Evolutionary conservation across 2,888 invertebrate species (phyloP).

Genomic region (Gymnocheta viridis): DNA sequence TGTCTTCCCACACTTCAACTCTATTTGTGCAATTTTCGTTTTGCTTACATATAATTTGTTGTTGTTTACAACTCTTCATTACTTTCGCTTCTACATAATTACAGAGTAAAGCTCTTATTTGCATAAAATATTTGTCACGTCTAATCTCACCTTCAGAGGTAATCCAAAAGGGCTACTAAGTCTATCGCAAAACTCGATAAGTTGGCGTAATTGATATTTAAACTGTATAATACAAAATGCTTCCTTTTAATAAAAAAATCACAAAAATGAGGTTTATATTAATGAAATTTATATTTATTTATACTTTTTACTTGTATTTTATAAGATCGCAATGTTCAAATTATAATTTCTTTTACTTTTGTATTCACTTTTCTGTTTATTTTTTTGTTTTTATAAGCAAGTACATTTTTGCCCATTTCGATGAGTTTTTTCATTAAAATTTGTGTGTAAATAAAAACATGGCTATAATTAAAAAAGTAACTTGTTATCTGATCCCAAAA

Average conservation of each 20-base stretch:
- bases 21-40: too few relatives aligned
- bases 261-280: slow-evolving; percentile 23
- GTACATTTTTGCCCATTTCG: slow-evolving; percentile 54
- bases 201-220: neutral
- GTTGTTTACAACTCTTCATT: too few relatives aligned
- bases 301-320: slow-evolving; percentile 56
- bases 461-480: slow-evolving; percentile 22
- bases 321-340: slow-evolving; percentile 59
- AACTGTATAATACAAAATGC: too few relatives aligned
- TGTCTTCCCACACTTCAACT: too few relatives aligned
- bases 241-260: neutral
- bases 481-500: slow-evolving; percentile 59
- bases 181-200: too few relatives aligned
- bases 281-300: slow-evolving; percentile 61
- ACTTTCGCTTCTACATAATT: too few relatives aligned
- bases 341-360: slow-evolving; percentile 23
- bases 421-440: slow-evolving; percentile 72
- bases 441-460: slow-evolving; percentile 59
- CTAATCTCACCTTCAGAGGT: too few relatives aligned
- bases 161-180: too few relatives aligned
- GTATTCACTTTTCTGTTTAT: slow-evolving; percentile 17
- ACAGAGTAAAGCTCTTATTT: too few relatives aligned
- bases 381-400: slow-evolving; percentile 41
- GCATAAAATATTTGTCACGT: too few relatives aligned
- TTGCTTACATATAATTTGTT: too few relatives aligned